Evolutionary conservation across 2,888 invertebrate genomes (phyloP), one percentile per base, ranked within the genome.

Genomic region (Stratiomys singularior): DNA sequence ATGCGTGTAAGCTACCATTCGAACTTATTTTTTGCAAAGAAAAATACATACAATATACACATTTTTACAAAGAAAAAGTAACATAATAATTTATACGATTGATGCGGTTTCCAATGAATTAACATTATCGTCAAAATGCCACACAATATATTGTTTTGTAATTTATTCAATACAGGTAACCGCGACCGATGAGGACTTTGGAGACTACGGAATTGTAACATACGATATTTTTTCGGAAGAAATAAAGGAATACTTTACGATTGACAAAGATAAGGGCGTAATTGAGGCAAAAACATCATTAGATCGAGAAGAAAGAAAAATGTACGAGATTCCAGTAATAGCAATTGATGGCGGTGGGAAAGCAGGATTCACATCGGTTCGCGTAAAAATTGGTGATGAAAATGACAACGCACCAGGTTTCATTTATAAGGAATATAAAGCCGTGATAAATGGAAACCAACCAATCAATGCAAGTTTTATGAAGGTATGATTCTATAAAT

Each of bases 381-480:
- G 94, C 85, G 93, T 98, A 56, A 92, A 92, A 85, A 93, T 98
- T 67, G 88, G 89, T 25, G 97, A 97, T 87, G 90, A 91, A 80
- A 96, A 96, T 87, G 96, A 97, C 85, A 93, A 95, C 86, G 88
- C 92, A 72, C 97, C 97, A 0, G 88, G 87, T 77, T 96, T 96
- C 86, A 88, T 92, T 80, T 88, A 93, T 78, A 91, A 90, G 81
- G 93, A 95, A 86, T 96, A 96, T 86, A 93, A 93, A 86, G 91
- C 92, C 44, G 91, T 92, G 78, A 92, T 93, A 80, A 90, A 91
- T 81, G 88, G 89, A 56, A 91, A 92, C 83, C 85, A 89, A 63
- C 89, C 89, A 18, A 82, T 89, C 2, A 90, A 91, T 79, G 88
- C 89, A 37, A 88, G 90, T 1, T 90, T 93, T 83, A 84, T 91